Evolutionary conservation across 2,113 vertebrate species (phyloP).

Genomic region (Dasyprocta punctata): DNA sequence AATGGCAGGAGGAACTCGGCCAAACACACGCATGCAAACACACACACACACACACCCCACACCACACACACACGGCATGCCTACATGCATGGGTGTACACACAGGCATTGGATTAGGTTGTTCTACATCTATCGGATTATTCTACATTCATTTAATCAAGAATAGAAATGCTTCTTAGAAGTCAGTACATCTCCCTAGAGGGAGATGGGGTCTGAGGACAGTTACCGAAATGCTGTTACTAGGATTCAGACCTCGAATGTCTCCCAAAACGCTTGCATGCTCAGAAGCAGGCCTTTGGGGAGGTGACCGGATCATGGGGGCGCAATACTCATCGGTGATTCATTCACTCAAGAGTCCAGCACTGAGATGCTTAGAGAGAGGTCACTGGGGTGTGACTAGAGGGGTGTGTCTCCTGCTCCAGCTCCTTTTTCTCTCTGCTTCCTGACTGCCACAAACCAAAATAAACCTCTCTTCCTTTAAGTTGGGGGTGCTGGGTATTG

Average conservation of each 20-base stretch:
- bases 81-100: not conserved
- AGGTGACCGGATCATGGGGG: not conserved
- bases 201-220: not conserved
- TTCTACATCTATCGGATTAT: not conserved
- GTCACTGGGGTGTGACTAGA: not conserved
- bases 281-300: not conserved
- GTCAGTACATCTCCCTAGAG: not conserved
- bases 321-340: not conserved
- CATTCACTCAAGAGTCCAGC: not conserved
- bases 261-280: not conserved
- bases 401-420: not conserved
- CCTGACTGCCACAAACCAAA: not conserved
- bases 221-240: not conserved
- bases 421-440: not conserved
- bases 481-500: not conserved
- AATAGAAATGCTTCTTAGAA: not conserved
- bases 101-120: not conserved
- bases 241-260: not conserved
- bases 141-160: not conserved
- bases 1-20: not conserved
- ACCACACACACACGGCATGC: not conserved
- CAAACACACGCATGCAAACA: not conserved
- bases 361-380: not conserved
- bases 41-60: not conserved
- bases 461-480: not conserved